These are phyloP conservation scores for Hypselothyrea guttata DNA, from an alignment of 2,888 invertebrate genomes.

Conservation along the genomic window DNA sequence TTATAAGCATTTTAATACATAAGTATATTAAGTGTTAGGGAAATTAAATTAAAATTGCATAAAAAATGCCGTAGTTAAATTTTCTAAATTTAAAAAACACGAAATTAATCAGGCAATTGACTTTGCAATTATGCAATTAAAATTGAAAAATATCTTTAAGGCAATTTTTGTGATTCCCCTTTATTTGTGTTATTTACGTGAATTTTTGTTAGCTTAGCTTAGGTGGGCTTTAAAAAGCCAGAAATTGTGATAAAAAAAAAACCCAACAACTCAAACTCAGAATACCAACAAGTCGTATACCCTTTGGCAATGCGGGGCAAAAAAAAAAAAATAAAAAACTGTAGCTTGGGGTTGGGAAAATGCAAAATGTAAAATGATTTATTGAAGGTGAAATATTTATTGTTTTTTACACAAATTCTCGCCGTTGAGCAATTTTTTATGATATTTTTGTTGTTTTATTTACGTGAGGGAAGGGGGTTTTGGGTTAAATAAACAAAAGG, in stretches of 20 bases:
- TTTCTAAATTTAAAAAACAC: no score
- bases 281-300: not conserved
- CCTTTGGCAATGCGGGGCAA: slow-evolving; percentile 30
- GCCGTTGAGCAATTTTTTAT: slow-evolving; percentile 34
- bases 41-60: no score
- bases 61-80: no score
- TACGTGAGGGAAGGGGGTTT: no score
- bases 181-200: slow-evolving; percentile 20
- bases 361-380: slow-evolving; percentile 74
- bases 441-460: slow-evolving; percentile 19
- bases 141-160: slow-evolving; percentile 22
- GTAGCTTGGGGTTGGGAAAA: slow-evolving; percentile 25
- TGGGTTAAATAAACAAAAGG: slow-evolving; percentile 61
- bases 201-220: slow-evolving; percentile 40
- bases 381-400: slow-evolving; percentile 81
- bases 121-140: no score
- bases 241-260: slow-evolving; percentile 25
- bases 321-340: no score
- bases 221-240: slow-evolving; percentile 43
- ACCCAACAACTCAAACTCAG: no score
- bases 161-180: slow-evolving; percentile 3
- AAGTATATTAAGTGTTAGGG: no score
- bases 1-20: no score
- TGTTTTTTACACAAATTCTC: slow-evolving; percentile 72
- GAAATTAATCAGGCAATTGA: no score